Percentiles rank a stretch among this genome's conserved stretches.
These are phyloP conservation scores for Gymnogyps californianus DNA, from an alignment of 2,113 vertebrate genomes.

Conservation along the genomic window DNA sequence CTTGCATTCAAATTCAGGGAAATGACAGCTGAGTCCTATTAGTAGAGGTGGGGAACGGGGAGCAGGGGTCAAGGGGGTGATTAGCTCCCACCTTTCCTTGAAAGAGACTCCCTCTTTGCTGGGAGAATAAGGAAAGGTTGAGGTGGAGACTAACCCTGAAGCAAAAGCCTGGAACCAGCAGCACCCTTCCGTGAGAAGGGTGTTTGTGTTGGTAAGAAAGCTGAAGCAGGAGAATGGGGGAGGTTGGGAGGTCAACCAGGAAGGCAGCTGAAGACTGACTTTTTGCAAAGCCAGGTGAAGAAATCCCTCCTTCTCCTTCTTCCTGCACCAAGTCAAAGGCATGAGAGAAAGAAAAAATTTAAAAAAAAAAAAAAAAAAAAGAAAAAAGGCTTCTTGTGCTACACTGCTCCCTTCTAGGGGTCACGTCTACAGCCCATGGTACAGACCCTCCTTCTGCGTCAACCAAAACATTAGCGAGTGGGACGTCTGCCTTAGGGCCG, in stretches of 20 bases:
- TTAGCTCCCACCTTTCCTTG: background rate
- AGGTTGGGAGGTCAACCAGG: background rate
- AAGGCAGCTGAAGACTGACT: background rate
- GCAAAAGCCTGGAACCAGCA: background rate
- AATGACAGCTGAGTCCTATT: constrained; percentile 37
- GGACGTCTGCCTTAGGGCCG: background rate
- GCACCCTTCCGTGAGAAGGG: background rate
- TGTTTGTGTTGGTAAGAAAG: background rate
- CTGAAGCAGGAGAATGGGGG: background rate
- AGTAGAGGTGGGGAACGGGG: background rate
- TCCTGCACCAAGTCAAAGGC: background rate
- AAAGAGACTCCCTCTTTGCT: background rate
- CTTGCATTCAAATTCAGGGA: constrained; percentile 2
- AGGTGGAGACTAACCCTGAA: background rate
- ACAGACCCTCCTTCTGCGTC: background rate
- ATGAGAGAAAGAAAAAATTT: fast-evolving
- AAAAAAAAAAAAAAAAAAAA: fast-evolving
- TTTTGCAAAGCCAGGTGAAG: background rate
- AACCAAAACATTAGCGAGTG: background rate
- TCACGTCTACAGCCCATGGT: fast-evolving
- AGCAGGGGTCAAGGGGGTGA: background rate
- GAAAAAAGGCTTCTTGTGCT: background rate
- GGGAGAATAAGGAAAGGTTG: background rate
- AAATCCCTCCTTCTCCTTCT: background rate
- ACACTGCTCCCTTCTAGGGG: background rate